phyloP scores from a whole-genome alignment of 1,140 invertebrate species.

The Ostrea edulis region DNA sequence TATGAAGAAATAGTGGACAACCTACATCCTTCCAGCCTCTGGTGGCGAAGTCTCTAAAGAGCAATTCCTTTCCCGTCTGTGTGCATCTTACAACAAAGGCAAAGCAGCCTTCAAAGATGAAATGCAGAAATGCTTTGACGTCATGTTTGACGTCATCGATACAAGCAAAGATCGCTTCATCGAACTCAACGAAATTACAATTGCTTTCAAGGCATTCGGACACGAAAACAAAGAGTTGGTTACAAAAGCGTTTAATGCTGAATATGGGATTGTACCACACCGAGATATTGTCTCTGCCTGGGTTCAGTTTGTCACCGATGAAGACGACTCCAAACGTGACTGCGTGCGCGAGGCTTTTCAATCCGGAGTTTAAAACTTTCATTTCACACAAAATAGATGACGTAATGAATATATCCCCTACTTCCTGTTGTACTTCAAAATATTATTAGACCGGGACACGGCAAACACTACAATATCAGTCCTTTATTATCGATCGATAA shows the following conservation, averaged over 20 bases:
- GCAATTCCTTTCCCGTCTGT: slow-evolving; percentile 51
- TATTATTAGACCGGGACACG: neutral
- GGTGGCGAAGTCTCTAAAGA: slow-evolving; percentile 51
- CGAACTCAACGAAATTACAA: slow-evolving; percentile 61
- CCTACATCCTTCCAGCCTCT: slow-evolving; percentile 36
- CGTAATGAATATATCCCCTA: neutral
- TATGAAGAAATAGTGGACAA: slow-evolving; percentile 56
- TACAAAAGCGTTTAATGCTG: slow-evolving; percentile 61
- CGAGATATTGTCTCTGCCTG: slow-evolving; percentile 11
- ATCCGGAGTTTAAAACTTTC: neutral
- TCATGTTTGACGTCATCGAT: slow-evolving; percentile 64
- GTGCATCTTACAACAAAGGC: slow-evolving; percentile 44
- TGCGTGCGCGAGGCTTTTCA: neutral
- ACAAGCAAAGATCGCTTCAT: slow-evolving; percentile 66
- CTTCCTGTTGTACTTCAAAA: neutral
- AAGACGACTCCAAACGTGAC: slow-evolving; percentile 19
- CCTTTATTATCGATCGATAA: too few relatives aligned
- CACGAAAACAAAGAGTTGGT: slow-evolving; percentile 63
- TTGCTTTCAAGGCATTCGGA: slow-evolving; percentile 64
- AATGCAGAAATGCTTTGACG: slow-evolving; percentile 61
- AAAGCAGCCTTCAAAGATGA: slow-evolving; percentile 49
- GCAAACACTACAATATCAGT: neutral
- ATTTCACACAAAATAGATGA: too few relatives aligned
- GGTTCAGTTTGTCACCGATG: slow-evolving; percentile 18
- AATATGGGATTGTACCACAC: slow-evolving; percentile 39